Conservation (phyloP, 2,888 invertebrate species). For the Cephonodes hylas region DNA sequence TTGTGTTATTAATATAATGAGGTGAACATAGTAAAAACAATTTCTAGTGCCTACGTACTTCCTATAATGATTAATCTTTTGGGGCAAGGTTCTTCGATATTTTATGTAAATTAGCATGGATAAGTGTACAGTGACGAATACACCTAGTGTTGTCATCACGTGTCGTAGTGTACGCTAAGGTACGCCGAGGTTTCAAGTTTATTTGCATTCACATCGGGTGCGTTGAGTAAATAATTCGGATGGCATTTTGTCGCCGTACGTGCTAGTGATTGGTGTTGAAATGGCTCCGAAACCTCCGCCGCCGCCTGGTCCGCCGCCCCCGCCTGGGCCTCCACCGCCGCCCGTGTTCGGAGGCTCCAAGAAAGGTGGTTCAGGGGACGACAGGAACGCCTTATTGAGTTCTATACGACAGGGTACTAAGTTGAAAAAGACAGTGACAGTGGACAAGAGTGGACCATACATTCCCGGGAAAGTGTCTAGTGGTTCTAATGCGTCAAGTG, state of each 20-base stretch:
- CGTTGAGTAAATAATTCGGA: conserved; percentile 32
- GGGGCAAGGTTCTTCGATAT: conserved; percentile 69
- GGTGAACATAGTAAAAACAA: conserved; percentile 61
- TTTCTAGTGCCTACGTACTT: conserved; percentile 72
- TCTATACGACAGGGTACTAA: conserved; percentile 91
- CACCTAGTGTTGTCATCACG: conserved; percentile 59
- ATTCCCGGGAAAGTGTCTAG: conserved; percentile 83
- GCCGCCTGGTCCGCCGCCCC: conserved; percentile 85
- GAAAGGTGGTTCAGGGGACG: conserved; percentile 77
- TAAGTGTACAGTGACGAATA: conserved; percentile 56
- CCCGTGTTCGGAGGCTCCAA: conserved; percentile 69
- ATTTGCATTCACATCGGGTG: conserved; percentile 25
- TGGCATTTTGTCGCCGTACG: conserved; percentile 45
- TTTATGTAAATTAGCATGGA: conserved; percentile 72
- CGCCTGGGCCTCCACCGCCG: conserved; percentile 82
- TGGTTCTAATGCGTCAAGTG: conserved; percentile 49
- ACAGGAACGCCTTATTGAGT: conserved; percentile 86
- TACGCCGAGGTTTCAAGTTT: conserved; percentile 30
- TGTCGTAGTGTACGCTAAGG: conserved; percentile 46
- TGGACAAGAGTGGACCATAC: conserved; percentile 93
- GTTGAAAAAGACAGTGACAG: conserved; percentile 92
- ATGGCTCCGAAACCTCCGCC: conserved; percentile 81
- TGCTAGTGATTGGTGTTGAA: conserved; percentile 35
- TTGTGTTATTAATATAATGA: conserved; percentile 33
- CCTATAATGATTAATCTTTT: conserved; percentile 71